Evolutionary conservation across 2,888 invertebrate genomes (phyloP).

Genomic region (Sericinus montela): DNA sequence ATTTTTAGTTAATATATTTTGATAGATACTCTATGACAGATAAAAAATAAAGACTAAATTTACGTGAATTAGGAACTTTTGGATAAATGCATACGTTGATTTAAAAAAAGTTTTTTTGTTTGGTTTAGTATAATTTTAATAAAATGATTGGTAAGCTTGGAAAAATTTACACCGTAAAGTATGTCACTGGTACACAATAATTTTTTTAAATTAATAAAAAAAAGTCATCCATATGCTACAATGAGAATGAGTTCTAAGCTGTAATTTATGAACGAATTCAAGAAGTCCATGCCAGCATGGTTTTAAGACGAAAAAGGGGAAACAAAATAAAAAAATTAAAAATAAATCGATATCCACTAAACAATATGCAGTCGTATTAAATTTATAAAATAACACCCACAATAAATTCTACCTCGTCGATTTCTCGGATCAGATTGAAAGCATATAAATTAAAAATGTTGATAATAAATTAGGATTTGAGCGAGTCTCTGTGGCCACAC

Average conservation of each 20-base stretch:
- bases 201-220: too few relatives aligned
- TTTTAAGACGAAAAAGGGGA: background rate
- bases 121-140: too few relatives aligned
- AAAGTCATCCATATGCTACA: background rate
- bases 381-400: conserved; percentile 16
- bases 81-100: conserved; percentile 5
- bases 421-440: background rate
- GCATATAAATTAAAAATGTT: conserved; percentile 25
- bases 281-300: conserved; percentile 11
- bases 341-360: conserved; percentile 30
- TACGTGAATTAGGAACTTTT: conserved; percentile 6
- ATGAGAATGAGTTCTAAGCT: background rate
- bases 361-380: conserved; percentile 38
- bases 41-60: background rate
- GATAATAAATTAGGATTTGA: conserved; percentile 45
- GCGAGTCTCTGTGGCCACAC: conserved; percentile 24
- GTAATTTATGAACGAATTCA: background rate
- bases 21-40: too few relatives aligned
- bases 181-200: too few relatives aligned
- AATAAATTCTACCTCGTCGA: background rate
- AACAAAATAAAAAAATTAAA: conserved; percentile 10
- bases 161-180: too few relatives aligned
- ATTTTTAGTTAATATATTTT: too few relatives aligned
- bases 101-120: background rate
- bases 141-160: too few relatives aligned